Base-by-base conservation (phyloP, 2,113 vertebrate species). In the Syngnathus typhle region DNA sequence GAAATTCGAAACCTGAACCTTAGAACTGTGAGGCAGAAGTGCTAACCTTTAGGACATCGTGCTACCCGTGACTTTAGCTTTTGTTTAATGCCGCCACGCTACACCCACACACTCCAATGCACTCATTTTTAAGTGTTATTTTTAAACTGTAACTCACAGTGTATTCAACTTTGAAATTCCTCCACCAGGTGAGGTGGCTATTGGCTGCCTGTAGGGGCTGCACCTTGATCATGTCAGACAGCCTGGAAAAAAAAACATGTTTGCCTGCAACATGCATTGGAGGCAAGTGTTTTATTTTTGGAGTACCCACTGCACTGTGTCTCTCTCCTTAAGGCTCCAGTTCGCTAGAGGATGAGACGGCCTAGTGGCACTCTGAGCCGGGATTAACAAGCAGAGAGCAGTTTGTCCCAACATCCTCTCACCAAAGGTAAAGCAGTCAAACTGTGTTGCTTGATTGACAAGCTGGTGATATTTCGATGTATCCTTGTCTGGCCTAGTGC, bases 261-360 rank as follows among this genome's bases (percentile, higher is more conserved):
- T 68, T 54, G 77, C 67, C 58, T 76, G 76, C 81, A 87, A 78
- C 80, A 83, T 73, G 75, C 77, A 81, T 83, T 85, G 74, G 81
- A 78, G 72, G 76, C 78, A 80, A 77, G 73, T 61, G 74, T 69
- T 87, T 88, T 95, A 95, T 95, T 95, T 93, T 92, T 90, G 93
- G 92, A 86, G 77, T 1, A 21, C 60, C 75, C 78, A 49, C 27
- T 78, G 77, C 85, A 76, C 80, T 46, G 43, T 78, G 74, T 76
- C 86, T 87, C 80, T 56, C 74, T 80, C 82, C 84, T 84, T 51
- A 71, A 88, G 68, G 76, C 80, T 84, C 63, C 66, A 71, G 78
- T 79, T 83, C 76, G 85, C 71, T 83, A 68, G 78, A 81, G 76
- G 82, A 82, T 84, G 86, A 73, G 84, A 79, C 74, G 77, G 80